Conservation (phyloP, 2,797 vertebrate genomes). For the Brotogeris chrysoptera region DNA sequence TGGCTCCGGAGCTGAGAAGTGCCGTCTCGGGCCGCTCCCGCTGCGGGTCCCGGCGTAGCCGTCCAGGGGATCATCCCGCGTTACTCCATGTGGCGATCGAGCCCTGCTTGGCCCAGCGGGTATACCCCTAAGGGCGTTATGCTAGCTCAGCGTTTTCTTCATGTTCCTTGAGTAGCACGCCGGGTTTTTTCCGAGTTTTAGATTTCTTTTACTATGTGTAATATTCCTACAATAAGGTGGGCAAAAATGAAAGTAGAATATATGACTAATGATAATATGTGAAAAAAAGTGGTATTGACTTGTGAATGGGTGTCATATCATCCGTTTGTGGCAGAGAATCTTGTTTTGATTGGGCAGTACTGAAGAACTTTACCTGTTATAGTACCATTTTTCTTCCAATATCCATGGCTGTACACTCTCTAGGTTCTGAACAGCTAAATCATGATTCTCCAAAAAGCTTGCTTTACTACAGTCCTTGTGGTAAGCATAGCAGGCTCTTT, state of each 20-base stretch:
- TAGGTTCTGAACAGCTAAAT: not conserved
- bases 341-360: not conserved
- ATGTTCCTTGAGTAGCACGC: rapidly evolving
- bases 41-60: no score
- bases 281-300: not conserved
- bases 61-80: rapidly evolving
- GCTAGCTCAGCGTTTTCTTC: not conserved
- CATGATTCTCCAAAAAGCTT: not conserved
- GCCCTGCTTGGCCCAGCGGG: not conserved
- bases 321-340: not conserved
- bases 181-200: rapidly evolving
- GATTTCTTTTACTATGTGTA: not conserved
- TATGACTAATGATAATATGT: not conserved
- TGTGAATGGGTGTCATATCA: not conserved
- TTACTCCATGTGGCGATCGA: rapidly evolving
- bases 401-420: not conserved
- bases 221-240: not conserved
- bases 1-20: rapidly evolving
- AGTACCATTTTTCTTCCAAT: not conserved
- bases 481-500: not conserved
- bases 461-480: not conserved
- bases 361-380: not conserved
- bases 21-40: not conserved
- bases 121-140: not conserved
- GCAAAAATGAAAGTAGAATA: not conserved